Base-by-base conservation (phyloP, 2,113 vertebrate genomes). In the Taurulus bubalis region DNA sequence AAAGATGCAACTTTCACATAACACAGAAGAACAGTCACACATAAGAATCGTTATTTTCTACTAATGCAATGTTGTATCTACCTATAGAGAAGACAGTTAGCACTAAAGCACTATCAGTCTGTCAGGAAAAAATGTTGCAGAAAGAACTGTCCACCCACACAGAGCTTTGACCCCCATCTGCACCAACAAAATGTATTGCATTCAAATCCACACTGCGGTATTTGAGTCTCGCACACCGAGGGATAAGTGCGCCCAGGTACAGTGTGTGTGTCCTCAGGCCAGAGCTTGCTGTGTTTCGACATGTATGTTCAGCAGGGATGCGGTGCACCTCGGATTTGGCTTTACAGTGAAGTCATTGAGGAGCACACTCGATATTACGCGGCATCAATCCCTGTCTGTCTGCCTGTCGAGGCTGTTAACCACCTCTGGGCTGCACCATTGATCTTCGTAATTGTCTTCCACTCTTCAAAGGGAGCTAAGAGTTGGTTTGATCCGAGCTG, bases 401-500 rank as follows among this genome's bases (percentile, higher is more conserved):
- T 89, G 89, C 83, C 87, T 89, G 92, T 89, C 91, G 87, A 66
- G 87, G 90, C 88, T 91, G 90, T 91, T 93, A 92, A 93, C 90
- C 90, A 91, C 86, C 92, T 88, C 85, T 89, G 88, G 90, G 91
- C 85, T 91, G 91, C 88, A 91, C 91, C 91, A 92, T 85, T 94
- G 93, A 92, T 92, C 92, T 90, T 82, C 28, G 82, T 92, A 92
- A 94, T 93, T 93, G 90, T 93, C 91, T 92, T 81, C 77, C 83
- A 80, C 86, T 93, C 91, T 93, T 94, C 90, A 92, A 92, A 92
- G 84, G 75, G 83, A 90, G 87, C 86, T 55, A 82, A 90, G 89
- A 94, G 91, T 92, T 91, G 88, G 90, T 92, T 93, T 91, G 91
- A 93, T 94, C 90, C 76, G 82, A 91, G 90, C 92, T 93, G 89